Percentiles rank a stretch among this genome's conserved stretches.
Evolutionary conservation across 2,113 vertebrate genomes (phyloP).

Genomic region (Chaetodon trifascialis): DNA sequence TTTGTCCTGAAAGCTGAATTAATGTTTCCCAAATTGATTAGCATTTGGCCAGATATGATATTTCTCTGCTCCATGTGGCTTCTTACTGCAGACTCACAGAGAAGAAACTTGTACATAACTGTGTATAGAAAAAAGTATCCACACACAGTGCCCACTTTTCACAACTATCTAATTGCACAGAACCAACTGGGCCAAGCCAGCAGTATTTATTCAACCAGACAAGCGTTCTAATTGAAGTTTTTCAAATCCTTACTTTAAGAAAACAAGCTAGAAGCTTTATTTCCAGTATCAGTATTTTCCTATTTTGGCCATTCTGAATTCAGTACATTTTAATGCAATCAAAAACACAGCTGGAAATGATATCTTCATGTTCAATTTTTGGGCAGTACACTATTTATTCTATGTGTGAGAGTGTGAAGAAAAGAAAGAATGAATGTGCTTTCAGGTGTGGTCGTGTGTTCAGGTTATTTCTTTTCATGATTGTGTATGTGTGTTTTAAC

Average conservation of each 20-base stretch:
- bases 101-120: not conserved
- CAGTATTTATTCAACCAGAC: constrained; percentile 3
- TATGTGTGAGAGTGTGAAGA: not conserved
- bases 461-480: not conserved
- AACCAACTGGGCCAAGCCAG: not conserved
- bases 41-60: not conserved
- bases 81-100: not conserved
- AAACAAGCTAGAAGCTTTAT: not conserved
- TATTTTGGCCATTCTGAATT: not conserved
- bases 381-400: not conserved
- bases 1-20: not conserved
- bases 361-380: not conserved
- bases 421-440: not conserved
- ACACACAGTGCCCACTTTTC: not conserved
- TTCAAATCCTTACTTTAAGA: constrained; percentile 18
- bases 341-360: not conserved
- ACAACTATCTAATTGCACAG: not conserved
- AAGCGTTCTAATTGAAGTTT: not conserved
- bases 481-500: not conserved
- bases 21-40: not conserved
- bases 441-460: not conserved
- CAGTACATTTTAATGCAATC: not conserved
- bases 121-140: not conserved
- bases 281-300: not conserved
- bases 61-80: not conserved